These are phyloP conservation scores for Desoria tigrina DNA, from an alignment of 2,888 invertebrate genomes.

Conservation along the genomic window DNA sequence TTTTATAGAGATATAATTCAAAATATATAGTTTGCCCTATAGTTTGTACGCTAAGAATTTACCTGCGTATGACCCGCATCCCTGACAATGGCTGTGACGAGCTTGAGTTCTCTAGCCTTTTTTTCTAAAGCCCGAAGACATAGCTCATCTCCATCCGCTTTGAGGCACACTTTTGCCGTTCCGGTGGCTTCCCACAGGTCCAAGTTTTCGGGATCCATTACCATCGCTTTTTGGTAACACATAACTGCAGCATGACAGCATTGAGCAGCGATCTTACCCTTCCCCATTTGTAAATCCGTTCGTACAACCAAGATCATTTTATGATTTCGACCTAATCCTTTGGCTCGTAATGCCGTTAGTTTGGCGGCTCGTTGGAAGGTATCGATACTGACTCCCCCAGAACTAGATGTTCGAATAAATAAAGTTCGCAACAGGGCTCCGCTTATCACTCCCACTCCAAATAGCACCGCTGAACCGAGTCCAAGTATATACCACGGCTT, in stretches of 20 bases:
- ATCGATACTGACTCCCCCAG: constrained; percentile 16
- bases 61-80: constrained; percentile 83
- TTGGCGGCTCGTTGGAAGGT: constrained; percentile 40
- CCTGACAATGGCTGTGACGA: constrained; percentile 73
- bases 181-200: constrained; percentile 69
- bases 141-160: constrained; percentile 70
- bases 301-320: constrained; percentile 85
- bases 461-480: constrained; percentile 34
- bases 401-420: constrained; percentile 8
- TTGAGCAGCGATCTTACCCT: constrained; percentile 91
- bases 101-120: constrained; percentile 69
- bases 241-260: constrained; percentile 85
- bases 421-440: constrained; percentile 32
- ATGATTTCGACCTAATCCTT: constrained; percentile 54
- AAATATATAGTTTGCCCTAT: too few relatives aligned
- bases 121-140: constrained; percentile 70
- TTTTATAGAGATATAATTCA: background rate
- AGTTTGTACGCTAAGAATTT: too few relatives aligned
- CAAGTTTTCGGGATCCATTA: constrained; percentile 66
- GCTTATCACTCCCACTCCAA: constrained; percentile 46
- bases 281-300: constrained; percentile 90
- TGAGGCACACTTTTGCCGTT: constrained; percentile 85
- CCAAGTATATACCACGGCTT: constrained; percentile 17
- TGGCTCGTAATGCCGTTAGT: constrained; percentile 36
- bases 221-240: constrained; percentile 72